Percentiles rank a stretch among this genome's conserved stretches.
phyloP scores from a whole-genome alignment of 2,888 invertebrate species.

The Epiblema foenella region DNA sequence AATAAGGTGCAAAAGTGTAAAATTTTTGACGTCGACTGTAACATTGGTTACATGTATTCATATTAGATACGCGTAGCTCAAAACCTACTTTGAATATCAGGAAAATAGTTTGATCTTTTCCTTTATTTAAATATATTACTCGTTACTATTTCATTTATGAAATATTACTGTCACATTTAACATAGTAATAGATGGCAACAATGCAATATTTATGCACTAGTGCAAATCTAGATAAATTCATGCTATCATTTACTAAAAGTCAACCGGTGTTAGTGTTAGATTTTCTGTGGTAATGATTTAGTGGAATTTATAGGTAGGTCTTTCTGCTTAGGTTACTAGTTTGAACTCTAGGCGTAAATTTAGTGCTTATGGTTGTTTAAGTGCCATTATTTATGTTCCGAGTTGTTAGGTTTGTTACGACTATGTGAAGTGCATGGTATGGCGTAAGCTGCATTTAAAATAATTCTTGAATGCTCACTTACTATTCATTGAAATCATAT shows the following conservation, averaged over 20 bases:
- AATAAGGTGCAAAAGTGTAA: too few species aligned
- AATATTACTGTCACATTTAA: slow-evolving; percentile 3
- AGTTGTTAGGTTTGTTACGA: slow-evolving; percentile 12
- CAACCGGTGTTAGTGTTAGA: slow-evolving; percentile 18
- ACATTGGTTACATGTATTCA: too few species aligned
- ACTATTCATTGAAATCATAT: too few species aligned
- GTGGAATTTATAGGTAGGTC: slow-evolving; percentile 30
- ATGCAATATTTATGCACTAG: slow-evolving; percentile 17
- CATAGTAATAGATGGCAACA: slow-evolving; percentile 10
- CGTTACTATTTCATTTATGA: background rate
- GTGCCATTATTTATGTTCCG: slow-evolving; percentile 24
- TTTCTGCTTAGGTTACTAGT: slow-evolving; percentile 28
- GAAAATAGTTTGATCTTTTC: background rate
- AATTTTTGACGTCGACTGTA: too few species aligned
- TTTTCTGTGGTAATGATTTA: slow-evolving; percentile 28
- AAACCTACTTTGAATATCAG: too few species aligned
- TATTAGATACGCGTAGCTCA: too few species aligned
- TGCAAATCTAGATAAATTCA: slow-evolving; percentile 24
- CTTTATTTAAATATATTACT: background rate
- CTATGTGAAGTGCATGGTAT: slow-evolving; percentile 12
- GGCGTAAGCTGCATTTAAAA: slow-evolving; percentile 37
- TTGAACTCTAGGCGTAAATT: slow-evolving; percentile 31
- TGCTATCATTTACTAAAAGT: slow-evolving; percentile 33
- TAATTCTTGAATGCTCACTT: too few species aligned
- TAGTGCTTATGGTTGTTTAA: slow-evolving; percentile 29